phyloP scores from a whole-genome alignment of 2,888 invertebrate species.

The Drosophila affinis region DNA sequence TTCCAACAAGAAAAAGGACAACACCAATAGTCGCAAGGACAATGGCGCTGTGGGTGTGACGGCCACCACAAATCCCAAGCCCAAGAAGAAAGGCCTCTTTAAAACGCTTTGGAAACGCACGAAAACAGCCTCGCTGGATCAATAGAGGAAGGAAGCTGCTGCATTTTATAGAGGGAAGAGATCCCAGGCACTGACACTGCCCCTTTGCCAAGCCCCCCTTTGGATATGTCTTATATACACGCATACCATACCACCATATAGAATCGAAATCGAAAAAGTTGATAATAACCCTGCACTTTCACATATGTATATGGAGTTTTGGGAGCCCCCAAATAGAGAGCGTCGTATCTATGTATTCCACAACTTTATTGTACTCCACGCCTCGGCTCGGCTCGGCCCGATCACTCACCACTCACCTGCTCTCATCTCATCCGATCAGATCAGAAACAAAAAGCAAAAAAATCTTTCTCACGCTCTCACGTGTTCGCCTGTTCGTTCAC shows the following conservation, averaged over 20 bases:
- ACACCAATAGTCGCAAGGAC: constrained; percentile 67
- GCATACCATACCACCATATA: constrained; percentile 20
- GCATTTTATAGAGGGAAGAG: constrained; percentile 21
- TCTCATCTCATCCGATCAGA: constrained; percentile 20
- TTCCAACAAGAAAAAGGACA: constrained; percentile 71
- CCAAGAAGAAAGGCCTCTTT: constrained; percentile 93
- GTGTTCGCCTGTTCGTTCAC: constrained; percentile 53
- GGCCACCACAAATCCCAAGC: constrained; percentile 66
- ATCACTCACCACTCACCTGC: constrained; percentile 24
- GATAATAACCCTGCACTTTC: constrained; percentile 67
- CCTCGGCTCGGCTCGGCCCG: constrained; percentile 19
- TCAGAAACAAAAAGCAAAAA: too few relatives aligned
- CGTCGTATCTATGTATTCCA: constrained; percentile 23
- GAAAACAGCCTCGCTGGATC: constrained; percentile 93
- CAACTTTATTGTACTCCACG: background rate
- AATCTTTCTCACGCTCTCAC: constrained; percentile 50
- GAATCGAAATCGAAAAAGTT: constrained; percentile 37
- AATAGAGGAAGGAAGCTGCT: constrained; percentile 85
- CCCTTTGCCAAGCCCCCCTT: constrained; percentile 31
- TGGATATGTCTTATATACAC: constrained; percentile 25
- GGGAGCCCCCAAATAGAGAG: background rate
- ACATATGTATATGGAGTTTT: constrained; percentile 22
- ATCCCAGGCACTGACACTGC: constrained; percentile 64
- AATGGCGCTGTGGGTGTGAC: constrained; percentile 61
- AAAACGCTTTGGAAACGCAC: constrained; percentile 95